Evolutionary conservation across 2,113 vertebrate genomes (phyloP).

Genomic region (Mus pahari): DNA sequence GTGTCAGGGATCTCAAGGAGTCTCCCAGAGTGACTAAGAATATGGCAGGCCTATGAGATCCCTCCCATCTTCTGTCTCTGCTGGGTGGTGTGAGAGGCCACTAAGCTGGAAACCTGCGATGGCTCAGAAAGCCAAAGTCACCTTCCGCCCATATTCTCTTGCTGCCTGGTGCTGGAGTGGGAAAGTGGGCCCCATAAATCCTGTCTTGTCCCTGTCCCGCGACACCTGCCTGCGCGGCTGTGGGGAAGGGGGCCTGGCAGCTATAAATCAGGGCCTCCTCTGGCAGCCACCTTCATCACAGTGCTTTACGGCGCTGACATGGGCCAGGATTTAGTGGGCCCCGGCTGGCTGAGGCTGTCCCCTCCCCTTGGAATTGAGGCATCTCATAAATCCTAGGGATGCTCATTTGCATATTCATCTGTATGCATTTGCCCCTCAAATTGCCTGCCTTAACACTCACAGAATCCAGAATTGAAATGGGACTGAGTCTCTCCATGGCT

Average conservation of each 20-base stretch:
- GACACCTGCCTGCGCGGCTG: constrained; percentile 19
- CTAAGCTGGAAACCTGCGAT: not conserved
- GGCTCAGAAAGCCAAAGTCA: constrained; percentile 72
- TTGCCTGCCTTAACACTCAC: constrained; percentile 45
- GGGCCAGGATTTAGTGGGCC: constrained; percentile 78
- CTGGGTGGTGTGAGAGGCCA: not conserved
- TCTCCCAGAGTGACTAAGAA: not conserved
- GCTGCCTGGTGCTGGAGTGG: constrained; percentile 28
- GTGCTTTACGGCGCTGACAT: constrained; percentile 81
- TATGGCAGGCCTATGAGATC: not conserved
- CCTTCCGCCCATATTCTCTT: constrained; percentile 29
- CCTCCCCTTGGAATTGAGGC: constrained; percentile 61
- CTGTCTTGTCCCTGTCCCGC: constrained; percentile 59
- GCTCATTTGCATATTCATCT: constrained; percentile 78
- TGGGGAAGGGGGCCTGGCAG: not conserved
- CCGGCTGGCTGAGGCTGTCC: constrained; percentile 55
- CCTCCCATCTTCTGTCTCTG: not conserved
- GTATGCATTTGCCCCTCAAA: constrained; percentile 73
- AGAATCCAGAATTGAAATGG: not conserved
- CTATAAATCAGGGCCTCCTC: constrained; percentile 74
- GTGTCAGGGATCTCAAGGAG: no score
- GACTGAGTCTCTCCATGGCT: not conserved
- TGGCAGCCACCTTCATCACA: constrained; percentile 64
- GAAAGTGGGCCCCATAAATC: constrained; percentile 74
- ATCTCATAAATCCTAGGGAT: constrained; percentile 72